These are phyloP conservation scores for Tapirus terrestris DNA, from an alignment of 2,113 vertebrate genomes.

Conservation along the genomic window DNA sequence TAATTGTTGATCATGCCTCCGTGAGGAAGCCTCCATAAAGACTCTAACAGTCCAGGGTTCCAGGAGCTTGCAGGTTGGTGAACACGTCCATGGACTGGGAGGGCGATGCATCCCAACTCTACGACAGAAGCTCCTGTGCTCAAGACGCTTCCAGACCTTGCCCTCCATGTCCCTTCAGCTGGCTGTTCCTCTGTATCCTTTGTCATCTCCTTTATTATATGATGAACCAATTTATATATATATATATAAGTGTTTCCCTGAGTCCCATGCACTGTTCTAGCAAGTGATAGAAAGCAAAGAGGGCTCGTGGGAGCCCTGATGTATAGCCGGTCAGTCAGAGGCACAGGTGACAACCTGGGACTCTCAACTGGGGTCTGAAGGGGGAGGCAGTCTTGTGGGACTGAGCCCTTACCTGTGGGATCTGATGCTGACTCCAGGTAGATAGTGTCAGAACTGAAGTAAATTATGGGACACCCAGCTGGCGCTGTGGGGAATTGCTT, in stretches of 20 bases:
- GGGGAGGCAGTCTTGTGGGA: no score
- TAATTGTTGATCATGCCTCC: no score
- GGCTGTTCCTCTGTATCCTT: neutral
- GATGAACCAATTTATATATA: neutral
- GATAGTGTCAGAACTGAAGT: neutral
- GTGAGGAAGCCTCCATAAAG: neutral
- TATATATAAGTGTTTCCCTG: neutral
- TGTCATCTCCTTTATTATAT: neutral
- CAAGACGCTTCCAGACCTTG: accelerated
- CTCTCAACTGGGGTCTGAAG: neutral
- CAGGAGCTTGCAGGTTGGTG: neutral
- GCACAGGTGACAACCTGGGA: neutral
- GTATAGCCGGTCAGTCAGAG: neutral
- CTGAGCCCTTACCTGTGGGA: neutral
- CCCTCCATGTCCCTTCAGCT: neutral
- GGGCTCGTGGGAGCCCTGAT: neutral
- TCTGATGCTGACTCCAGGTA: neutral
- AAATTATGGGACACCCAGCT: neutral
- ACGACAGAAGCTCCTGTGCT: neutral
- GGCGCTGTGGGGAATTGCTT: neutral
- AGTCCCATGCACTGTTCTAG: neutral
- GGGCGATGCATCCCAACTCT: neutral
- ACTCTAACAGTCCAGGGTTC: neutral
- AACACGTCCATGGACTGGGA: neutral
- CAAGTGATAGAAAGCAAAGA: neutral